Percentiles rank a stretch among this genome's conserved stretches.
phyloP scores from a whole-genome alignment of 2,113 vertebrate species.

The Marmota flaviventris region DNA sequence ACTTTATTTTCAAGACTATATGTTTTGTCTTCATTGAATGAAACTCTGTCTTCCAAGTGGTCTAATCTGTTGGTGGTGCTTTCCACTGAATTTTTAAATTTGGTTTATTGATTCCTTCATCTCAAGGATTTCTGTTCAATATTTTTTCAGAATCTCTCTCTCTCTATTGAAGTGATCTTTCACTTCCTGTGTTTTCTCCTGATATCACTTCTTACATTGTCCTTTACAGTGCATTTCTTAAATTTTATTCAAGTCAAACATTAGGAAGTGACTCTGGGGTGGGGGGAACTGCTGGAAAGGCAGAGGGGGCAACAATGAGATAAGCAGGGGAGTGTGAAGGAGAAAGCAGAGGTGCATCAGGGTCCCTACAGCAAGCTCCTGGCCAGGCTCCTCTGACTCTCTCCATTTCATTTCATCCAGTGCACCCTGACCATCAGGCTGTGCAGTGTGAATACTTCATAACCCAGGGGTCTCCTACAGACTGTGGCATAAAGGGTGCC shows the following conservation, averaged over 20 bases:
- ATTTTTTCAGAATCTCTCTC: too few relatives aligned
- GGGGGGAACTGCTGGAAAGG: background rate
- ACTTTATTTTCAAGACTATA: too few relatives aligned
- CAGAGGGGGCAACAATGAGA: background rate
- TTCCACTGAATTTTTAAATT: too few relatives aligned
- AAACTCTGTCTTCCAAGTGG: too few relatives aligned
- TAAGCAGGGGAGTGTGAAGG: background rate
- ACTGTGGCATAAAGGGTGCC: background rate
- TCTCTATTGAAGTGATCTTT: too few relatives aligned
- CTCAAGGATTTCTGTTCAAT: too few relatives aligned
- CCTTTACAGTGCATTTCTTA: background rate
- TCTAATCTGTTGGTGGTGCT: too few relatives aligned
- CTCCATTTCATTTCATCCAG: background rate
- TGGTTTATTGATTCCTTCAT: too few relatives aligned
- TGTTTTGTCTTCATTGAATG: too few relatives aligned
- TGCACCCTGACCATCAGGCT: background rate
- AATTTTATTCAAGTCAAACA: conserved; percentile 14
- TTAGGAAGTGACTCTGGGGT: background rate
- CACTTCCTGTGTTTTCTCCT: too few relatives aligned
- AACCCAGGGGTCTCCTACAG: background rate
- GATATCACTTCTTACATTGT: too few relatives aligned
- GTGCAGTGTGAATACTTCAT: too few relatives aligned
- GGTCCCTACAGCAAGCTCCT: background rate
- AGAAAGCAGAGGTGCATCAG: background rate
- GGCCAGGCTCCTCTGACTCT: background rate